Evolutionary conservation across 2,113 vertebrate species (phyloP), one percentile per base, ranked within the genome.

Genomic region (Ceyx margarethae): DNA sequence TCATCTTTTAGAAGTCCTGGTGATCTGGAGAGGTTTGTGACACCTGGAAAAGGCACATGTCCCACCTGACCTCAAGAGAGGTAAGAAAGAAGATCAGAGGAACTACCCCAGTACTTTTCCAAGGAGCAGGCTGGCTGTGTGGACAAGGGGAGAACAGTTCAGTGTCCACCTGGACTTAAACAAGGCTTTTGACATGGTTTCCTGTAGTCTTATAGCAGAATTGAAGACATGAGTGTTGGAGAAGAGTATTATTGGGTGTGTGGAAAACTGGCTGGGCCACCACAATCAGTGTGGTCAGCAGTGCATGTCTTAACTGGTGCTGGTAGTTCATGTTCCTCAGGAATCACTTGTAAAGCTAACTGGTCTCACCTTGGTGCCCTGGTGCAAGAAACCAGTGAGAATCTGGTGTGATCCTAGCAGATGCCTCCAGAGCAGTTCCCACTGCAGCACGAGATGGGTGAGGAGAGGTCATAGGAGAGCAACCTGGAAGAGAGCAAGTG

Each of bases 391-490:
- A 57, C 13, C 25, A 14, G 42, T 6, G 42, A 33, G 42, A 40
- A 22, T 5, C 65, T 60, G 45, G 31, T 2, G 1, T 1, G 6
- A 66, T 11, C 20, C 40, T 5, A 6, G 26, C 8, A 4, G 37
- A 75, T 37, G 18, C 18, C 20, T 18, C n/a, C 15, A 8, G 57
- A 58, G 42, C 4, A 5, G 42, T 15, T 71, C 6, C 48, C 6
- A 6, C n/a, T 28, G 15, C 7, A 46, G 45, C 73, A 14, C 3
- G 8, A 9, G 22, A 20, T 4, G 10, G 22, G 5, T 1, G 1
- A 56, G 33, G 66, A 78, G 18, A 69, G 46, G 18, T 46, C 9
- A 2, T n/a, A 12, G 40, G 48, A 56, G 31, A 43, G 23, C 35
- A 51, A 43, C 29, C 35, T 31, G 51, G 76, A 73, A 60, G 66